Base-by-base conservation (phyloP, 2,888 invertebrate species). In the Aporophyla lueneburgensis region DNA sequence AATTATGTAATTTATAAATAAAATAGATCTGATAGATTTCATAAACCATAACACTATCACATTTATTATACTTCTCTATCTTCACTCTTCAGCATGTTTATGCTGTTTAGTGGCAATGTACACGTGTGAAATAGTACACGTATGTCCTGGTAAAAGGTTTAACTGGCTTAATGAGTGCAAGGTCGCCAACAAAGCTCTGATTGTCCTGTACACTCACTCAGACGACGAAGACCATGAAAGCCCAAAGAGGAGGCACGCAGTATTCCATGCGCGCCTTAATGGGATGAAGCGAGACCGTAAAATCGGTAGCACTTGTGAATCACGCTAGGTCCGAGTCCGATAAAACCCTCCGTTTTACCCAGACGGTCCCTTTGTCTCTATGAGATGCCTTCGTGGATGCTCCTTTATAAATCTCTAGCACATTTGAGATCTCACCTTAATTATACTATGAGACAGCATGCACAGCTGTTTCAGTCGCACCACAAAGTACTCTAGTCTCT, bases 391-490 rank as follows among this genome's bases (percentile, higher is more conserved):
- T 43, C 9, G 2, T 9, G n/a, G n/a, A n/a, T 63, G 5, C 43
- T n/a, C 40, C 10, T 46, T 63, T 63, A 27, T 7, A 27, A 27
- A 27, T 58, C 3, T 27, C 58, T 58, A 16, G 16, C 9, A 27
- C 16, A 56, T 56, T 14, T 6, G 24, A 24, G 10, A 53, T n/a
- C n/a, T 10, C 40, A 21, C 6, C 93, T 97, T 97, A 85, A 98
- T 96, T 91, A 98, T 97, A 92, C 97, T 98, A 89, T 98, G 97
- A 85, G 98, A 97, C 75, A 97, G 96, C 78, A 97, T 96, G 91
- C 98, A 98, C 62, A 98, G 94, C 90, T 98, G 97, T 90, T 98
- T 98, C 94, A 98, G 98, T 88, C 97, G 96, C 78, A 98, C 98
- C 19, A 97, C 97, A 72, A 98, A 95, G 89, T 97, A 98, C 85